Base-by-base conservation (phyloP, 2,888 invertebrate species). In the Leucoma salicis region DNA sequence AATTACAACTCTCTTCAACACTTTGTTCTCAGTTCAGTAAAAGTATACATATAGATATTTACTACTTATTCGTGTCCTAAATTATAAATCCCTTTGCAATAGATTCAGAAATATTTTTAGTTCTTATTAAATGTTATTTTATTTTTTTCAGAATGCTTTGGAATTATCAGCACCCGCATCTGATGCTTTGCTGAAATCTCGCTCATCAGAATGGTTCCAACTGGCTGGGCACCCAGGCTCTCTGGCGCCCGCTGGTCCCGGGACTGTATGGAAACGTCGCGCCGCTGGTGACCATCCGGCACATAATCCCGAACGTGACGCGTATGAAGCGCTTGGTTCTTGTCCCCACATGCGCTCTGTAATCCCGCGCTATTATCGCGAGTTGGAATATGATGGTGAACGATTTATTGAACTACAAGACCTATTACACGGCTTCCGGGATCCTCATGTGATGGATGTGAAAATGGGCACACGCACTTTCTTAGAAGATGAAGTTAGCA, bases 391-490 rank as follows among this genome's bases (percentile, higher is more conserved):
- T 75, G 92, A 92, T 44, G 94, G 94, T 25, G 95, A 95, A 67
- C 92, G 92, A 55, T 99, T 97, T 83, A 97, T 99, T 68, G 98
- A 99, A 82, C 93, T 99, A 50, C 97, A 99, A 86, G 98, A 99
- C 81, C 91, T 99, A 13, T 88, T 98, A 14, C 95, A 96, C 65
- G 96, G 96, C 42, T 99, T 98, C 83, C 83, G 91, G 68, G 96
- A 98, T 82, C 98, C 98, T 0, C 95, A 95, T 70, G 97, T 99
- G 0, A 98, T 99, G 94, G 99, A 99, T 80, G 95, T 99, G 48
- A 99, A 99, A 90, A 96, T 99, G 93, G 99, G 99, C 31, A 96
- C 95, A 1, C 92, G 98, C 67, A 99, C 99, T 13, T 99, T 99
- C 82, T 91, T 98, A 27, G 99, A 99, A 82, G 94, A 95, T 1